phyloP scores from a whole-genome alignment of 2,888 invertebrate genomes.

The Leucophora obtusa region DNA sequence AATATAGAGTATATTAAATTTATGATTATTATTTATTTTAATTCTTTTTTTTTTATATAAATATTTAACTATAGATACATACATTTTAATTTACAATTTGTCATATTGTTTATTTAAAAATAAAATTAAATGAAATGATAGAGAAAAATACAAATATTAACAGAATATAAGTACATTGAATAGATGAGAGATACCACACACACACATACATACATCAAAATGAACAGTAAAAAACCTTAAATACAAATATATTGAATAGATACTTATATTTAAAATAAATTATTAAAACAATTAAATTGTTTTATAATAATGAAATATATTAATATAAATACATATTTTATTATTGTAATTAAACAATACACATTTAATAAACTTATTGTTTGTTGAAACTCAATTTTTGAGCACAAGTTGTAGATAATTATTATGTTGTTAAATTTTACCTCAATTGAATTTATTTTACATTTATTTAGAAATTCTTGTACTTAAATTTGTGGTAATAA shows the following conservation, averaged over 20 bases:
- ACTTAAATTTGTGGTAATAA: not conserved
- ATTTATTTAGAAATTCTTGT: not conserved
- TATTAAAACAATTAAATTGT: not conserved
- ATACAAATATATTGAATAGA: not conserved
- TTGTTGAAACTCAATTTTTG: not conserved
- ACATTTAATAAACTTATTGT: slow-evolving; percentile 4
- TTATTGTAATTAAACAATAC: slow-evolving; percentile 7
- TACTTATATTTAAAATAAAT: not conserved
- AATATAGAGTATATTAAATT: slow-evolving; percentile 10
- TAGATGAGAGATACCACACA: not conserved
- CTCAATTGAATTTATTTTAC: not conserved
- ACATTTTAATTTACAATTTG: slow-evolving; percentile 53
- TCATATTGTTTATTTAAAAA: slow-evolving; percentile 2
- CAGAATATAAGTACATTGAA: not conserved
- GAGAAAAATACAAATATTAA: not conserved
- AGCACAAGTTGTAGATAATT: not conserved
- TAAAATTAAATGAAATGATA: not conserved
- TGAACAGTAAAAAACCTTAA: not conserved
- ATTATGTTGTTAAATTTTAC: not conserved
- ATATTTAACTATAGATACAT: slow-evolving; percentile 52
- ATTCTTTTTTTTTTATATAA: slow-evolving; percentile 26
- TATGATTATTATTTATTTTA: slow-evolving; percentile 4
- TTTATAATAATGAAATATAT: not conserved
- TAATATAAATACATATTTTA: slow-evolving; percentile 5
- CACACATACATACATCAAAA: not conserved